Evolutionary conservation across 2,888 invertebrate species (phyloP).

Genomic region (Heteropelma amictum): DNA sequence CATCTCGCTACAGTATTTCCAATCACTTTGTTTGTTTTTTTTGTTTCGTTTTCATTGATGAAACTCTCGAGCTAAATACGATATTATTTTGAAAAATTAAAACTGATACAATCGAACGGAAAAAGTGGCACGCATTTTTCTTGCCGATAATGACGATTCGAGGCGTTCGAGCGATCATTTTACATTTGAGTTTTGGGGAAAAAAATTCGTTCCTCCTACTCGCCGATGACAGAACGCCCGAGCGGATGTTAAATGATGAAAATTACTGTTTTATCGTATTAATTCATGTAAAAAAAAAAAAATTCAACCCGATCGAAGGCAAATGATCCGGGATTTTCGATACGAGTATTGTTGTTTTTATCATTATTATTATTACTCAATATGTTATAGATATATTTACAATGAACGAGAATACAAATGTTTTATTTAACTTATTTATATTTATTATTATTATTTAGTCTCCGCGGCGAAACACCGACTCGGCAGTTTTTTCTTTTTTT

Average conservation of each 20-base stretch:
- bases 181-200: background rate
- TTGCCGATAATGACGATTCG: slow-evolving; percentile 57
- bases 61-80: slow-evolving; percentile 1
- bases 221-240: slow-evolving; percentile 6
- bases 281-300: too few relatives aligned
- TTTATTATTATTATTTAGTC: too few relatives aligned
- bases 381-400: slow-evolving; percentile 17
- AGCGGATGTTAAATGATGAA: background rate
- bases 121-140: slow-evolving; percentile 58
- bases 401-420: slow-evolving; percentile 30
- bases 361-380: slow-evolving; percentile 10
- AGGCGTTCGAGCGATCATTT: slow-evolving; percentile 7
- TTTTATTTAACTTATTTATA: slow-evolving; percentile 17
- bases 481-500: too few relatives aligned
- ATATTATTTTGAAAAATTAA: slow-evolving; percentile 2
- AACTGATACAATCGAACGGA: slow-evolving; percentile 29
- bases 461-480: too few relatives aligned
- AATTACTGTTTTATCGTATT: background rate
- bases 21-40: too few relatives aligned
- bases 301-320: slow-evolving; percentile 38
- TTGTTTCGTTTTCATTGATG: slow-evolving; percentile 52
- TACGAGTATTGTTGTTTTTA: slow-evolving; percentile 26
- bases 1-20: slow-evolving; percentile 60
- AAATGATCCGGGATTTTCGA: slow-evolving; percentile 5
- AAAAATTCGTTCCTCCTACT: background rate